Evolutionary conservation across 2,888 invertebrate genomes (phyloP).

Genomic region (Caenorhabditis panamensis): DNA sequence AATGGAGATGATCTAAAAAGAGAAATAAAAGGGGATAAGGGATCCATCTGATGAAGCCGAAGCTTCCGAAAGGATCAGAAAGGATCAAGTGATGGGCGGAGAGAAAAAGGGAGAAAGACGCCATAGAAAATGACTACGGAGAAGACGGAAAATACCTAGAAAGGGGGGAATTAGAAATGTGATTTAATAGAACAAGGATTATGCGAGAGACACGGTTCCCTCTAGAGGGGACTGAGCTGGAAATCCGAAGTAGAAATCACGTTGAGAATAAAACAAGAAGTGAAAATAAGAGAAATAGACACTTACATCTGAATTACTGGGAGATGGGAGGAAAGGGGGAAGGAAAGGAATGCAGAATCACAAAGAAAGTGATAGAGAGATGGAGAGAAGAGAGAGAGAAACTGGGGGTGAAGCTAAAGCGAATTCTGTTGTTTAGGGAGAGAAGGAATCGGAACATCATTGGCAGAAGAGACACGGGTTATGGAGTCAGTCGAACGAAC

Average conservation of each 20-base stretch:
- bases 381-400: background rate
- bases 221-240: background rate
- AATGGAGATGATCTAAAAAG: background rate
- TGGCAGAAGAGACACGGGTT: background rate
- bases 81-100: background rate
- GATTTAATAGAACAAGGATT: conserved; percentile 24
- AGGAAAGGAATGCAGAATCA: conserved; percentile 16
- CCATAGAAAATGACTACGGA: background rate
- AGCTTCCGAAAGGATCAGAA: conserved; percentile 4
- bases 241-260: no score
- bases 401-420: background rate
- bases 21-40: background rate
- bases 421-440: conserved; percentile 13
- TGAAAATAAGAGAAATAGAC: conserved; percentile 11
- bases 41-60: background rate
- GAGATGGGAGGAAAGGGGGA: background rate
- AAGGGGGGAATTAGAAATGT: background rate
- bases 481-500: background rate
- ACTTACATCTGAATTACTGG: background rate
- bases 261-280: conserved; percentile 29
- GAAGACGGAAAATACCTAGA: background rate
- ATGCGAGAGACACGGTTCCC: conserved; percentile 16
- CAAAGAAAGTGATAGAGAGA: conserved; percentile 19
- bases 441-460: background rate
- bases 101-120: background rate